Evolutionary conservation across 2,888 invertebrate species (phyloP).

Genomic region (Abrostola triplasia): DNA sequence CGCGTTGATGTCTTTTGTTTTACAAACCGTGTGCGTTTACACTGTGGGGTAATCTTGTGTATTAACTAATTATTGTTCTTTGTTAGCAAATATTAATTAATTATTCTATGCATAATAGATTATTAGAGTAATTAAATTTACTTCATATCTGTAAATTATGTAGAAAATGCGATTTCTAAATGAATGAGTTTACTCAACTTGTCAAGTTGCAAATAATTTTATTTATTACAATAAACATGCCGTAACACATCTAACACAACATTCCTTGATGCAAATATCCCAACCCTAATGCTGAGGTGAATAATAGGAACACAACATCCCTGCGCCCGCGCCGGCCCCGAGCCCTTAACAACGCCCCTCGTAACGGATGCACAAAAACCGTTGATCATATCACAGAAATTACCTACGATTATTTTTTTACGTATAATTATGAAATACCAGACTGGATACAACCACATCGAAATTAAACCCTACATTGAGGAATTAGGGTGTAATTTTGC

Average conservation of each 20-base stretch:
- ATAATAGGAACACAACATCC: constrained; percentile 44
- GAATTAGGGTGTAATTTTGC: constrained; percentile 9
- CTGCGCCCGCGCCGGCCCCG: constrained; percentile 18
- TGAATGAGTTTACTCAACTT: no score
- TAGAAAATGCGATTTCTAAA: no score
- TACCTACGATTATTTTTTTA: constrained; percentile 38
- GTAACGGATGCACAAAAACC: constrained; percentile 57
- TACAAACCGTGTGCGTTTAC: constrained; percentile 5
- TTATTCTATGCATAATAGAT: not conserved
- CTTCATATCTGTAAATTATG: not conserved
- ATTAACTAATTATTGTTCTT: not conserved
- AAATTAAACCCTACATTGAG: constrained; percentile 1
- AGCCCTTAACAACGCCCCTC: constrained; percentile 41
- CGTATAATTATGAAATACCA: constrained; percentile 23
- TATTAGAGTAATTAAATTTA: not conserved
- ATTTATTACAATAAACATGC: constrained; percentile 17
- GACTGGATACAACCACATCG: not conserved
- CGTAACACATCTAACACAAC: constrained; percentile 28
- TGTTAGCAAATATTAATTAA: not conserved
- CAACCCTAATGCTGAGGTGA: constrained; percentile 34
- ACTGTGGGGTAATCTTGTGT: not conserved
- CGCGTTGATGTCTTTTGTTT: constrained; percentile 74
- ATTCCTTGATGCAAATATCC: constrained; percentile 33
- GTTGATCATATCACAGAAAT: constrained; percentile 57
- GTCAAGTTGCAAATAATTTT: no score